Evolutionary conservation across 2,888 invertebrate genomes (phyloP).

Genomic region (Alviniconcha strummeri): DNA sequence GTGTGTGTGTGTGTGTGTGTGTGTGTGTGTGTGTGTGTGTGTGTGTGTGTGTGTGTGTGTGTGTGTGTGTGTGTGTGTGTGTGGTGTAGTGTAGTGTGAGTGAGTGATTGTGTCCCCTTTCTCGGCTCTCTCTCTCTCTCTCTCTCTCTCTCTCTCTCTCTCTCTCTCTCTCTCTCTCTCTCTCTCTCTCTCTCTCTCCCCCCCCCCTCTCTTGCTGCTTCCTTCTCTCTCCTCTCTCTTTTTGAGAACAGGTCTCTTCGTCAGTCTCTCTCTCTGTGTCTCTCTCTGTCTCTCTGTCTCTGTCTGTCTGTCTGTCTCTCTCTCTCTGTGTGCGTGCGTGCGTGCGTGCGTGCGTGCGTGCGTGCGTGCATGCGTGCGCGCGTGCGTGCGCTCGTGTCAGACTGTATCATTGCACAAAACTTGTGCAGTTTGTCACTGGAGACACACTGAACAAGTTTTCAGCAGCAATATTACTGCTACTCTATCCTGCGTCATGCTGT

Average conservation of each 20-base stretch:
- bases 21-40: not conserved
- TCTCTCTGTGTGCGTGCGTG: slow-evolving; percentile 1
- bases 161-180: not conserved
- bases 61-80: not conserved
- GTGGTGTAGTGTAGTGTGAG: no score
- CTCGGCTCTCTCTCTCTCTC: not conserved
- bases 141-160: not conserved
- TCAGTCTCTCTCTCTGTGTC: no score
- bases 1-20: not conserved
- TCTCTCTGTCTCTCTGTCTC: no score
- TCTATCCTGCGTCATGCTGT: no score
- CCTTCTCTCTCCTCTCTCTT: not conserved
- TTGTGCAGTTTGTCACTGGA: no score
- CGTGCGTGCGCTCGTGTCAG: not conserved
- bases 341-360: not conserved
- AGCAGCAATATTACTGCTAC: no score
- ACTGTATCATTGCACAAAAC: not conserved
- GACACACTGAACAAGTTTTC: no score
- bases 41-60: not conserved
- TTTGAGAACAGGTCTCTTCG: no score
- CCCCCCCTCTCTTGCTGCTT: not conserved
- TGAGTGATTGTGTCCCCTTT: not conserved
- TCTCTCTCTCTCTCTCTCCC: not conserved
- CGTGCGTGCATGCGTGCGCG: not conserved
- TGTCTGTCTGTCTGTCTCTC: no score